Conservation (phyloP, 2,888 invertebrate species). For the Gandaritis pyraliata region DNA sequence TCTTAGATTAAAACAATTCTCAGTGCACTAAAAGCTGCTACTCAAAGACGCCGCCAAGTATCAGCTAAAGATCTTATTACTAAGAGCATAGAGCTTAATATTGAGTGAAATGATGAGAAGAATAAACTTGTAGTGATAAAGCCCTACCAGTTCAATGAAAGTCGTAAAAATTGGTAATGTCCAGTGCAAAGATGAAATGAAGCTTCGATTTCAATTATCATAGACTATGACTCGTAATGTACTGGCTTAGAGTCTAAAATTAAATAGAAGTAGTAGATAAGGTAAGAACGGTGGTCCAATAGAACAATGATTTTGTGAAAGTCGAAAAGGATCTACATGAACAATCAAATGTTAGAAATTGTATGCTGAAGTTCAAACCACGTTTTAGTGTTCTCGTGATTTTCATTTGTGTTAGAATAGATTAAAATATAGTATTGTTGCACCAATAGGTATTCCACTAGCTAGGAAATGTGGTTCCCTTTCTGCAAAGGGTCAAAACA, state of each 20-base stretch:
- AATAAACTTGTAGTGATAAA: slow-evolving; percentile 46
- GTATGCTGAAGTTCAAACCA: slow-evolving; percentile 22
- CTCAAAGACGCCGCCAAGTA: slow-evolving; percentile 55
- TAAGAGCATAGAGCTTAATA: slow-evolving; percentile 41
- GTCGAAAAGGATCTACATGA: slow-evolving; percentile 35
- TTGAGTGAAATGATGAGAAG: slow-evolving; percentile 31
- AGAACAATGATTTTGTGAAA: slow-evolving; percentile 39
- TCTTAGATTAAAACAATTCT: slow-evolving; percentile 57
- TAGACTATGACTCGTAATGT: slow-evolving; percentile 28
- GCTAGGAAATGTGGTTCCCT: no score
- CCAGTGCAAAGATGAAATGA: slow-evolving; percentile 59
- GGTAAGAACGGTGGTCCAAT: slow-evolving; percentile 13
- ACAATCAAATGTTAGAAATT: slow-evolving; percentile 33
- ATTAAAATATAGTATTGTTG: background rate
- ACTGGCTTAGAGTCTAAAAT: slow-evolving; percentile 28
- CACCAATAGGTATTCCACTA: background rate
- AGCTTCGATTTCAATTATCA: slow-evolving; percentile 40
- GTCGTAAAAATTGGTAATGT: slow-evolving; percentile 71
- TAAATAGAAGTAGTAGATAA: slow-evolving; percentile 1
- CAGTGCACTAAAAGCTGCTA: slow-evolving; percentile 52
- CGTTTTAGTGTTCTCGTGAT: slow-evolving; percentile 15
- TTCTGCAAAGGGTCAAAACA: no score
- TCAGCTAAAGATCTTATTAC: slow-evolving; percentile 35
- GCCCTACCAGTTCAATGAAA: slow-evolving; percentile 59
- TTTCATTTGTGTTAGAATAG: background rate